phyloP scores from a whole-genome alignment of 2,113 vertebrate species.

The Colistium nudipinnis region DNA sequence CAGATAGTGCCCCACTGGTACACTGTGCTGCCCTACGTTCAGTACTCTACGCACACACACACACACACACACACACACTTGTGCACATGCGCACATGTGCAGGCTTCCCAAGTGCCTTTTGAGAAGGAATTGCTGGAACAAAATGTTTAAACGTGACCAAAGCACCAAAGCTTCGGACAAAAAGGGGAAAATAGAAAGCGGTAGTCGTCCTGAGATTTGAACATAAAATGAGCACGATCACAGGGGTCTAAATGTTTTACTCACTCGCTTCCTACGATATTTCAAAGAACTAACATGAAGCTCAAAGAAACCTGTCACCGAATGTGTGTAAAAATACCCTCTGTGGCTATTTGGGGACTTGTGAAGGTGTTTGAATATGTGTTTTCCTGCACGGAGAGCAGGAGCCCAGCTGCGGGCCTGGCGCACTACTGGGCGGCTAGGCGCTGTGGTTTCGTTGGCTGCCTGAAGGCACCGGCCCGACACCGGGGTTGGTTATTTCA shows the following conservation, averaged over 20 bases:
- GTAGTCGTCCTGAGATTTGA: too few species aligned
- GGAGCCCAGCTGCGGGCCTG: slow-evolving; percentile 9
- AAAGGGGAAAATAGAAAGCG: too few species aligned
- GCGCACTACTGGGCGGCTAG: neutral
- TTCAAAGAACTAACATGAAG: neutral
- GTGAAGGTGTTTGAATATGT: neutral
- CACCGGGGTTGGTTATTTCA: slow-evolving; percentile 14
- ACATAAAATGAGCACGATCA: too few species aligned
- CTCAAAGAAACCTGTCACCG: neutral
- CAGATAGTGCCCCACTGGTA: slow-evolving; percentile 68
- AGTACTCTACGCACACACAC: slow-evolving; percentile 8
- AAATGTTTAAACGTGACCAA: neutral
- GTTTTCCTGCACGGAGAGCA: neutral
- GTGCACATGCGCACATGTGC: neutral
- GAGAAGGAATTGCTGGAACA: neutral
- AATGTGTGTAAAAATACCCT: neutral
- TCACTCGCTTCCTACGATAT: neutral
- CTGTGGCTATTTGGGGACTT: neutral
- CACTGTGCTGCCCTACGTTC: slow-evolving; percentile 22
- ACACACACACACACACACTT: neutral
- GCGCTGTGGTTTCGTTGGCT: slow-evolving; percentile 15
- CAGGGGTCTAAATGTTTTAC: too few species aligned
- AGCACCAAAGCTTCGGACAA: too few species aligned
- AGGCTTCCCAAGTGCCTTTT: neutral
- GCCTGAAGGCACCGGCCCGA: neutral